Evolutionary conservation across 2,888 invertebrate genomes (phyloP).

Genomic region (Odiellus spinosus): DNA sequence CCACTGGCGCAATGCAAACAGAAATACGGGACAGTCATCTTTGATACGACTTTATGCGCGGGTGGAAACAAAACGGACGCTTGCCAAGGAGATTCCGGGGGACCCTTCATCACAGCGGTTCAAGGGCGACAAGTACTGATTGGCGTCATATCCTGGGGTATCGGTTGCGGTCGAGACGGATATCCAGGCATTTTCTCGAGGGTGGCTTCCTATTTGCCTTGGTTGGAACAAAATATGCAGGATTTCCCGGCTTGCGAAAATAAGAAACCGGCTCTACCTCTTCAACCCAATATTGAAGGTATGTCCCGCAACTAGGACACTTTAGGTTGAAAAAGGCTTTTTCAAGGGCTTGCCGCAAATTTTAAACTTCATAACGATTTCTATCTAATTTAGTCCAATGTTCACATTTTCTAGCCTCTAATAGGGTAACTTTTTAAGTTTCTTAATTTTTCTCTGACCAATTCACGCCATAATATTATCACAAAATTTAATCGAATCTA

Average conservation of each 20-base stretch:
- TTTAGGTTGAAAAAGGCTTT: too few species aligned
- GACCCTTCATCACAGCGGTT: conserved; percentile 6
- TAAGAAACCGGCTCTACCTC: conserved; percentile 4
- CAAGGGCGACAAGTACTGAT: conserved; percentile 4
- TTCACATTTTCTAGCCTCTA: too few species aligned
- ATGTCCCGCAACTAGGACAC: neutral
- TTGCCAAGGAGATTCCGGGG: conserved; percentile 15
- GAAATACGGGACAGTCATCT: conserved; percentile 7
- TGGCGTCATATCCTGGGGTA: conserved; percentile 14
- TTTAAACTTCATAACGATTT: too few species aligned
- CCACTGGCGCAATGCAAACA: conserved; percentile 5
- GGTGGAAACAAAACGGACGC: conserved; percentile 11
- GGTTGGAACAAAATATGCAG: conserved; percentile 8
- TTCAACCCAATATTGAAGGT: conserved; percentile 9
- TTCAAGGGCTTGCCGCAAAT: too few species aligned
- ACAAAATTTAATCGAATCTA: too few species aligned
- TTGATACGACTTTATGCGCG: conserved; percentile 13
- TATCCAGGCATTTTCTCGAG: conserved; percentile 11
- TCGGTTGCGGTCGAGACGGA: conserved; percentile 9
- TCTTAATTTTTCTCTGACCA: too few species aligned
- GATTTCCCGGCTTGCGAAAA: conserved; percentile 7
- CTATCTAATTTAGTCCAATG: too few species aligned
- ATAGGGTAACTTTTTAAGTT: too few species aligned
- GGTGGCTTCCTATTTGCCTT: conserved; percentile 11
- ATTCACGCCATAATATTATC: too few species aligned